Evolutionary conservation across 2,888 invertebrate species (phyloP).

Genomic region (Gandaritis pyraliata): DNA sequence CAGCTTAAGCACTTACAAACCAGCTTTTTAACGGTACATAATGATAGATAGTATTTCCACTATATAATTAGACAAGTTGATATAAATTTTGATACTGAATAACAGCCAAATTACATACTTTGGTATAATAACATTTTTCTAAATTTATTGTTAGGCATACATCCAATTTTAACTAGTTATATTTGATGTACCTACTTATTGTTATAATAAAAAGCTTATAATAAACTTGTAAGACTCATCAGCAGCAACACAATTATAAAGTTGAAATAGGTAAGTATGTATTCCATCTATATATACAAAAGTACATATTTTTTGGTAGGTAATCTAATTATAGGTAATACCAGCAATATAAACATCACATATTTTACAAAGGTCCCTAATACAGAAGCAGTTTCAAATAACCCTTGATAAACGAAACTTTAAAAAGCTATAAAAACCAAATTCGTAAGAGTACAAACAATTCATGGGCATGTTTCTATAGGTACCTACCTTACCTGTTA

Average conservation of each 20-base stretch:
- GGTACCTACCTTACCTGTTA: not conserved
- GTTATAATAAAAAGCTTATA: conserved; percentile 47
- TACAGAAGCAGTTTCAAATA: conserved; percentile 19
- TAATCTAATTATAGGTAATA: conserved; percentile 37
- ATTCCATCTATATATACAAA: conserved; percentile 52
- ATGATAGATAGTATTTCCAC: conserved; percentile 1
- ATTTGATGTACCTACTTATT: conserved; percentile 40
- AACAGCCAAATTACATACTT: conserved; percentile 65
- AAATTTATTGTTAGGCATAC: conserved; percentile 50
- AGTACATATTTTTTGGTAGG: conserved; percentile 49
- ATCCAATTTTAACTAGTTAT: conserved; percentile 48
- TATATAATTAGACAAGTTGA: conserved; percentile 38
- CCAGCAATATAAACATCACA: conserved; percentile 35
- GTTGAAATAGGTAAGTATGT: conserved; percentile 29
- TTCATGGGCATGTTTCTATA: not conserved
- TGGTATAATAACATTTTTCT: conserved; percentile 56
- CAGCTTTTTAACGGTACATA: no score
- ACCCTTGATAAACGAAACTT: conserved; percentile 10
- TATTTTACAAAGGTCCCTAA: conserved; percentile 18
- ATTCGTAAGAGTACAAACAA: conserved; percentile 24
- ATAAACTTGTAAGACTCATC: conserved; percentile 25
- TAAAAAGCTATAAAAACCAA: conserved; percentile 26
- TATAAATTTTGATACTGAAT: conserved; percentile 55
- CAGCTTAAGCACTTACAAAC: no score
- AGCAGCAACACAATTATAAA: conserved; percentile 41